Evolutionary conservation across 2,797 vertebrate species (phyloP).

Genomic region (Falco novaeseelandiae): DNA sequence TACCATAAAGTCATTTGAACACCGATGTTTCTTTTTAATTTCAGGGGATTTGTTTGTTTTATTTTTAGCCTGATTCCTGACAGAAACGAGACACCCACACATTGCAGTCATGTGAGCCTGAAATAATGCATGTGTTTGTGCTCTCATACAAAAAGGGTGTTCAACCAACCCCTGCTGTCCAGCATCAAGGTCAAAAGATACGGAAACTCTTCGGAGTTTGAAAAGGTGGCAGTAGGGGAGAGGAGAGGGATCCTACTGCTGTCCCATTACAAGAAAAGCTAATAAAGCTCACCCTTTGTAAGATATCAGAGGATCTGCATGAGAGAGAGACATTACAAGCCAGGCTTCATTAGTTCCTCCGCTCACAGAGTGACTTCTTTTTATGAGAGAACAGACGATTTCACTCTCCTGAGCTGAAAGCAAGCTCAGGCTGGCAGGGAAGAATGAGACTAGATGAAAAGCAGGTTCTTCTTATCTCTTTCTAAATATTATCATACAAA

Average conservation of each 20-base stretch:
- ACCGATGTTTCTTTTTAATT: not conserved
- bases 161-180: not conserved
- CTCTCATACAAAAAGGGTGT: not conserved
- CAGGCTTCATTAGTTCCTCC: slow-evolving; percentile 65
- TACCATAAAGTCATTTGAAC: not conserved
- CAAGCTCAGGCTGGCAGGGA: slow-evolving; percentile 34
- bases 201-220: not conserved
- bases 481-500: slow-evolving; percentile 50
- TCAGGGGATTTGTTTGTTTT: not conserved
- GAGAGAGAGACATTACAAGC: slow-evolving; percentile 46
- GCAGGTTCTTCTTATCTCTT: slow-evolving; percentile 45
- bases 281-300: slow-evolving; percentile 62
- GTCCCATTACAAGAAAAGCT: slow-evolving; percentile 60
- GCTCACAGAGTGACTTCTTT: slow-evolving; percentile 52
- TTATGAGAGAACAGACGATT: slow-evolving; percentile 55
- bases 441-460: slow-evolving; percentile 44
- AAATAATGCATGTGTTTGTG: slow-evolving; percentile 24
- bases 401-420: slow-evolving; percentile 51
- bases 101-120: not conserved
- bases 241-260: slow-evolving; percentile 32
- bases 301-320: slow-evolving; percentile 52
- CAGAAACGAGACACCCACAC: not conserved
- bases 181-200: slow-evolving; percentile 59
- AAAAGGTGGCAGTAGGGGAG: slow-evolving; percentile 52
- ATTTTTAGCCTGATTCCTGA: slow-evolving; percentile 37